phyloP scores from a whole-genome alignment of 2,888 invertebrate species.

The Eupithecia inturbata region DNA sequence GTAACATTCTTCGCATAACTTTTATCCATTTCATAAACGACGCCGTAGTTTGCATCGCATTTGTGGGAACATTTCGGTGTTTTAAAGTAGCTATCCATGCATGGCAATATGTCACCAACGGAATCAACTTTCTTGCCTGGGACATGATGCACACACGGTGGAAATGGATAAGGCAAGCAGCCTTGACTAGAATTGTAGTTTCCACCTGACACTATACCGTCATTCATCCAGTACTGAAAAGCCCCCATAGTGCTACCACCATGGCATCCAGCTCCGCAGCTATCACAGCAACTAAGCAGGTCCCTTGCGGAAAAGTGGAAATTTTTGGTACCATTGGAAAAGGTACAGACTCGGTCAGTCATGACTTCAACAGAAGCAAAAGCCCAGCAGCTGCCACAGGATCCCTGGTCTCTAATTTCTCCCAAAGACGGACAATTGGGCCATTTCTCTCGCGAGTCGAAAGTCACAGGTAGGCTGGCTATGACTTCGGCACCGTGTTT shows the following conservation, averaged over 20 bases:
- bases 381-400: conserved; percentile 97
- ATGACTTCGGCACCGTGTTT: conserved; percentile 64
- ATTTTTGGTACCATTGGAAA: conserved; percentile 87
- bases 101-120: conserved; percentile 72
- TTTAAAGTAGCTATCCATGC: not conserved
- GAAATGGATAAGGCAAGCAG: conserved; percentile 93
- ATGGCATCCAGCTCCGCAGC: conserved; percentile 91
- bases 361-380: conserved; percentile 96
- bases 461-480: conserved; percentile 87
- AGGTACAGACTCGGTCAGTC: conserved; percentile 94
- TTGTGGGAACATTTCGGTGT: conserved; percentile 25
- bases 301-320: conserved; percentile 94
- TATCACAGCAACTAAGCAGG: conserved; percentile 90
- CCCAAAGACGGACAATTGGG: conserved; percentile 92
- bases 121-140: conserved; percentile 90
- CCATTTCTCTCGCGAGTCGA: conserved; percentile 93
- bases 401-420: conserved; percentile 93
- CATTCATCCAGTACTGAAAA: conserved; percentile 93
- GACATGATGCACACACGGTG: conserved; percentile 95
- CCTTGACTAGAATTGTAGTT: conserved; percentile 90
- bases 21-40: conserved; percentile 86
- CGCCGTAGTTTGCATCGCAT: conserved; percentile 40
- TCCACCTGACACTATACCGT: conserved; percentile 95
- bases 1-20: conserved; percentile 17
- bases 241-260: conserved; percentile 92